Percentiles rank a stretch among this genome's conserved stretches.
Evolutionary conservation across 2,888 invertebrate genomes (phyloP).

Genomic region (Aphodius sticticus): DNA sequence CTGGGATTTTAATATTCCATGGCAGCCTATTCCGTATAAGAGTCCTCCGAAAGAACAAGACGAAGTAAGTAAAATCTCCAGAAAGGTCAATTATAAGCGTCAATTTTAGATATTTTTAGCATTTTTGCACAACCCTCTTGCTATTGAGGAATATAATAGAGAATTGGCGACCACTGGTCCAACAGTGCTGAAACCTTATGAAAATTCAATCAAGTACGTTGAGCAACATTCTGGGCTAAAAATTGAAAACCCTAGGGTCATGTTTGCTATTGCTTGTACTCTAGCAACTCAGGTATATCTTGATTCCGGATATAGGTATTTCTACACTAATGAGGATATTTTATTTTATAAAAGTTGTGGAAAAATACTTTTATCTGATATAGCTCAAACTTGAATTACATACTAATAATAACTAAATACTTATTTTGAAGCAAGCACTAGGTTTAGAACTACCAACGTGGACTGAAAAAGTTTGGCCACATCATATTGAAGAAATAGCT

Average conservation of each 20-base stretch:
- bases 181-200: constrained; percentile 9
- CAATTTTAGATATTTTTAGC: constrained; percentile 30
- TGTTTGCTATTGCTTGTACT: constrained; percentile 54
- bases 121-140: constrained; percentile 18
- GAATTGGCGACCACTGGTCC: neutral
- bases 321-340: neutral
- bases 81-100: neutral
- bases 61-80: constrained; percentile 16
- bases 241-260: constrained; percentile 47
- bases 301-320: neutral
- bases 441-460: constrained; percentile 52
- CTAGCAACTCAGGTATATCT: constrained; percentile 40
- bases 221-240: constrained; percentile 45
- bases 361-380: too few species aligned
- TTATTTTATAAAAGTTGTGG: neutral
- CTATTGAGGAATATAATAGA: constrained; percentile 25
- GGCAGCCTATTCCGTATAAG: constrained; percentile 78
- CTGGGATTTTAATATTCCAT: constrained; percentile 65
- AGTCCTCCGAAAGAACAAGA: constrained; percentile 60
- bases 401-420: neutral
- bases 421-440: constrained; percentile 28
- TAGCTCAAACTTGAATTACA: too few species aligned
- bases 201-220: constrained; percentile 20
- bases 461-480: constrained; percentile 48
- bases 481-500: constrained; percentile 48